Conservation (phyloP, 2,888 invertebrate species). For the Syrista parreyssii region DNA sequence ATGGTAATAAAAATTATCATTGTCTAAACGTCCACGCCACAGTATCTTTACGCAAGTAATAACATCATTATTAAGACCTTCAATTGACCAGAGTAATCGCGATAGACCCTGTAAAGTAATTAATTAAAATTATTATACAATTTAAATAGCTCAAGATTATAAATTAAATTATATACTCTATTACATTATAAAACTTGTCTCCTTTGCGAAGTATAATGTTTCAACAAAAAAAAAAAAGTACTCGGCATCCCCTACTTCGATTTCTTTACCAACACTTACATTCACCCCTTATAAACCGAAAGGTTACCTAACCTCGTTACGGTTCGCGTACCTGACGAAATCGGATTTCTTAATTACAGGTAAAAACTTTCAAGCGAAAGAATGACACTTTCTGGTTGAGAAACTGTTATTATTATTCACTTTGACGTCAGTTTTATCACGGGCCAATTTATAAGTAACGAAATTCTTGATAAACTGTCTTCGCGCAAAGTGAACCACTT, state of each 20-base stretch:
- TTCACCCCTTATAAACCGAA: too few relatives aligned
- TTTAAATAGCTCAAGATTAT: not conserved
- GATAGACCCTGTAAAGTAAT: not conserved
- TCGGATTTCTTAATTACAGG: too few relatives aligned
- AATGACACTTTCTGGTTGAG: too few relatives aligned
- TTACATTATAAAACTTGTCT: not conserved
- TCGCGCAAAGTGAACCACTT: not conserved
- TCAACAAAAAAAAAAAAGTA: too few relatives aligned
- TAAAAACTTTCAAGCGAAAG: too few relatives aligned
- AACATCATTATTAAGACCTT: not conserved
- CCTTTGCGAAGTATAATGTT: not conserved
- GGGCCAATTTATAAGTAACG: not conserved
- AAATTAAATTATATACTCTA: not conserved
- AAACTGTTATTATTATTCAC: not conserved
- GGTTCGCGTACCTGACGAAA: too few relatives aligned
- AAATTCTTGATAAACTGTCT: not conserved
- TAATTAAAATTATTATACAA: not conserved
- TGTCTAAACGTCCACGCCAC: not conserved
- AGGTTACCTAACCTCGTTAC: too few relatives aligned
- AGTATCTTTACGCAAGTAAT: not conserved
- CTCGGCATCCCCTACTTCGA: too few relatives aligned
- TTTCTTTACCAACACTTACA: too few relatives aligned
- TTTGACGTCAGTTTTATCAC: not conserved
- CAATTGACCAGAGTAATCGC: not conserved
- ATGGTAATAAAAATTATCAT: slow-evolving; percentile 15